Percentiles rank a stretch among this genome's conserved stretches.
phyloP scores from a whole-genome alignment of 2,797 vertebrate genomes.

The Lemur catta region DNA sequence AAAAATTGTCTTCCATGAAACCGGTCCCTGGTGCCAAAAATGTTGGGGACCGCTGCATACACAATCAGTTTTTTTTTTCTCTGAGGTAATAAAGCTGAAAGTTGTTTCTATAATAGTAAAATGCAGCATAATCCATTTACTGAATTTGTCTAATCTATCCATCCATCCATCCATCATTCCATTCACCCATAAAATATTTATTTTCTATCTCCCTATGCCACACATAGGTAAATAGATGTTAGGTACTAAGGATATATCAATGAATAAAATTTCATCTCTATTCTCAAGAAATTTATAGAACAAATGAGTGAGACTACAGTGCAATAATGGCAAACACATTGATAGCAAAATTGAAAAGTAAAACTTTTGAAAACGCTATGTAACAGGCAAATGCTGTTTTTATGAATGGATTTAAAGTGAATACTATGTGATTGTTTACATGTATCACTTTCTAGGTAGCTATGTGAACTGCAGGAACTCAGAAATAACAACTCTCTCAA shows the following conservation, averaged over 20 bases:
- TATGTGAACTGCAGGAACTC: constrained; percentile 69
- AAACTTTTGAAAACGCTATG: neutral
- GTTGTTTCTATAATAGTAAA: neutral
- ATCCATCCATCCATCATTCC: neutral
- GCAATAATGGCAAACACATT: neutral
- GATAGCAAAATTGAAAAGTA: constrained; percentile 11
- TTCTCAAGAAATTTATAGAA: constrained; percentile 17
- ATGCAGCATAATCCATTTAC: neutral
- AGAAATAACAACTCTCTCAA: constrained; percentile 70
- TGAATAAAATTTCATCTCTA: neutral
- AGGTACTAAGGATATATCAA: neutral
- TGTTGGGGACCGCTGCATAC: neutral
- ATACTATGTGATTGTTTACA: constrained; percentile 62
- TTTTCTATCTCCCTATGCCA: neutral
- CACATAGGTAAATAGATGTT: neutral
- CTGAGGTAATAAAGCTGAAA: neutral
- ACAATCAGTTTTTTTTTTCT: neutral
- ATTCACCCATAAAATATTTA: neutral
- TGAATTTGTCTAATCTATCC: neutral
- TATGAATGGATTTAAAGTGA: constrained; percentile 50
- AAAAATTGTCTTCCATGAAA: no score
- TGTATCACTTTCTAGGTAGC: constrained; percentile 70
- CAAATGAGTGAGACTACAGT: neutral
- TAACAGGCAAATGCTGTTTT: constrained; percentile 17
- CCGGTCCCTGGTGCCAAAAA: no score